A percentile compares a stretch with the other conserved stretches of the same genome.
Evolutionary conservation across 2,888 invertebrate species (phyloP).

Genomic region (Troides aeacus): DNA sequence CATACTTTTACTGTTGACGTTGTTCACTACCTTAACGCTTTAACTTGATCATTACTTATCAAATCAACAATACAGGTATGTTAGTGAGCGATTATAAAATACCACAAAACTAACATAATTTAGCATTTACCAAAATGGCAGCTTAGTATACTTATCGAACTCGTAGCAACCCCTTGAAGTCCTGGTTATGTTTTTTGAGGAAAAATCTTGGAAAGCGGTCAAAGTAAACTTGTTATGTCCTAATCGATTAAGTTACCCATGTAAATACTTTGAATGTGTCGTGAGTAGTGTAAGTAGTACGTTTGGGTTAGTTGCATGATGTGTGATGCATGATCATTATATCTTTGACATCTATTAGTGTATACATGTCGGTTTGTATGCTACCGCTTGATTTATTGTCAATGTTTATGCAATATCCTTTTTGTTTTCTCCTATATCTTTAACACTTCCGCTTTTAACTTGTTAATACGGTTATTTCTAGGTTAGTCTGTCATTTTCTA

Average conservation of each 20-base stretch:
- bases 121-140: conserved; percentile 80
- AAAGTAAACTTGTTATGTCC: conserved; percentile 28
- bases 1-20: conserved; percentile 68
- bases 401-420: neutral
- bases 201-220: conserved; percentile 43
- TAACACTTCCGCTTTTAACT: conserved; percentile 1
- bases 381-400: neutral
- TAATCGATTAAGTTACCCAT: conserved; percentile 1
- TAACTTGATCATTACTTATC: neutral
- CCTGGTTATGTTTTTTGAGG: conserved; percentile 45
- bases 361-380: neutral
- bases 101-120: conserved; percentile 43
- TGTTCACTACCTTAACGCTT: conserved; percentile 9
- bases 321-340: conserved; percentile 14
- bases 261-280: conserved; percentile 2
- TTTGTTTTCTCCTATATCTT: neutral
- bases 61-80: conserved; percentile 64
- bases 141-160: conserved; percentile 57
- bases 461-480: conserved; percentile 10
- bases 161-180: conserved; percentile 52
- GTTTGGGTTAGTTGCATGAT: conserved; percentile 9
- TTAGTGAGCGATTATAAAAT: conserved; percentile 57
- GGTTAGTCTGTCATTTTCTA: neutral
- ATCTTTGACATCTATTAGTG: neutral
- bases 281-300: neutral